Conservation (phyloP, 2,797 vertebrate genomes). For the Hippopotamyrus pictus region DNA sequence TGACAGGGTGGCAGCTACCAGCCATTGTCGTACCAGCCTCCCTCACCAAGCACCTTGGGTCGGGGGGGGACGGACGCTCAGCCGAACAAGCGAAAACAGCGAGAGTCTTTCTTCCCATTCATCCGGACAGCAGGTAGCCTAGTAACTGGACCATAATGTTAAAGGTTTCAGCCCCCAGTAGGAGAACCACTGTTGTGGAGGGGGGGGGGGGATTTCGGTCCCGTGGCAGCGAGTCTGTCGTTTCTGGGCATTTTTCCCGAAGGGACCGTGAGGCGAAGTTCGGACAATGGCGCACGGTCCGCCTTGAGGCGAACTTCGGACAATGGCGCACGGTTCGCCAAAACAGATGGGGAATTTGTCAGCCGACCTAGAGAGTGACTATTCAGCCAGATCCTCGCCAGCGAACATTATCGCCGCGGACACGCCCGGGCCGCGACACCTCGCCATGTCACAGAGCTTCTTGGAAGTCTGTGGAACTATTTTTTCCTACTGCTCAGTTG, state of each 20-base stretch:
- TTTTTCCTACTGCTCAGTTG: constrained; percentile 34
- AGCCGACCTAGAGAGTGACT: neutral
- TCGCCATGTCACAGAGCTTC: constrained; percentile 63
- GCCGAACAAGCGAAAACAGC: neutral
- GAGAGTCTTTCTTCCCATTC: neutral
- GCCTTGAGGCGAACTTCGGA: neutral
- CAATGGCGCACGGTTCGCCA: neutral
- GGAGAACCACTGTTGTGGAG: neutral
- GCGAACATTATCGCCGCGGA: constrained; percentile 43
- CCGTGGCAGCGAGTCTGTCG: neutral
- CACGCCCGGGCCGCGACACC: constrained; percentile 49
- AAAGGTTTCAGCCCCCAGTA: neutral
- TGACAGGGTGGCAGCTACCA: constrained; percentile 2
- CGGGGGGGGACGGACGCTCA: neutral
- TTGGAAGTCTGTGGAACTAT: constrained; percentile 60
- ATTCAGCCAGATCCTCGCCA: constrained; percentile 47
- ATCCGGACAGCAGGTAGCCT: neutral
- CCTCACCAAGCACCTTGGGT: neutral
- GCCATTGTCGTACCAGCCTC: neutral
- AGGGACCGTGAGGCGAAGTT: neutral
- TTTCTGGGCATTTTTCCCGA: constrained; percentile 1
- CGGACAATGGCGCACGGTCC: neutral
- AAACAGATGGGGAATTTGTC: neutral
- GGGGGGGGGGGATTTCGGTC: neutral
- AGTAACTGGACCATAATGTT: neutral